A percentile compares a stretch with the other conserved stretches of the same genome.
phyloP scores from a whole-genome alignment of 2,888 invertebrate species.

The Mimas tiliae region DNA sequence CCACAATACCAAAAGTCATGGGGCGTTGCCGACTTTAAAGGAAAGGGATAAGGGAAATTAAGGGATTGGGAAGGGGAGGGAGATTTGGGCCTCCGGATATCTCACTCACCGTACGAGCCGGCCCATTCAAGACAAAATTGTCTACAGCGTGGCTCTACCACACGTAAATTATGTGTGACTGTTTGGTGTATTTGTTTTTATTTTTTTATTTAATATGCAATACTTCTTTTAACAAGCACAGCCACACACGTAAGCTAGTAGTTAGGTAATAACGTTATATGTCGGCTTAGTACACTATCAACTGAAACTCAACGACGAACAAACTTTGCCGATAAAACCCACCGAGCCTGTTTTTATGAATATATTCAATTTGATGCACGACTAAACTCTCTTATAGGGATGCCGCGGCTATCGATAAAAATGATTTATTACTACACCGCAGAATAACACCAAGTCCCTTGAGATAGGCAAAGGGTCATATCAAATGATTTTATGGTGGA shows the following conservation, averaged over 20 bases:
- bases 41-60: too few relatives aligned
- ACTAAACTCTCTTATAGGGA: constrained; percentile 54
- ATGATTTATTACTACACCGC: constrained; percentile 25
- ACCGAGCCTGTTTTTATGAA: constrained; percentile 55
- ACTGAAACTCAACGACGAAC: constrained; percentile 47
- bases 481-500: constrained; percentile 2
- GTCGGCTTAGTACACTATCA: constrained; percentile 47
- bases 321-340: constrained; percentile 47
- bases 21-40: too few relatives aligned
- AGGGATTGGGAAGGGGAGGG: too few relatives aligned
- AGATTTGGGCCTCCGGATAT: too few relatives aligned
- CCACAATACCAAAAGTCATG: too few relatives aligned
- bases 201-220: not conserved
- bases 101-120: too few relatives aligned
- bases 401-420: constrained; percentile 36
- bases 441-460: constrained; percentile 25
- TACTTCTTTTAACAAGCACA: not conserved
- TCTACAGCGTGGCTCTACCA: too few relatives aligned
- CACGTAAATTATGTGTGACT: too few relatives aligned
- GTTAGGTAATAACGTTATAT: constrained; percentile 37
- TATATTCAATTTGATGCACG: constrained; percentile 65
- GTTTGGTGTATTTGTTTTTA: too few relatives aligned
- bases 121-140: too few relatives aligned
- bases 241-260: constrained; percentile 27
- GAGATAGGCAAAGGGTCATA: constrained; percentile 11